Evolutionary conservation across 2,888 invertebrate species (phyloP).

Genomic region (Parelbella ahira): DNA sequence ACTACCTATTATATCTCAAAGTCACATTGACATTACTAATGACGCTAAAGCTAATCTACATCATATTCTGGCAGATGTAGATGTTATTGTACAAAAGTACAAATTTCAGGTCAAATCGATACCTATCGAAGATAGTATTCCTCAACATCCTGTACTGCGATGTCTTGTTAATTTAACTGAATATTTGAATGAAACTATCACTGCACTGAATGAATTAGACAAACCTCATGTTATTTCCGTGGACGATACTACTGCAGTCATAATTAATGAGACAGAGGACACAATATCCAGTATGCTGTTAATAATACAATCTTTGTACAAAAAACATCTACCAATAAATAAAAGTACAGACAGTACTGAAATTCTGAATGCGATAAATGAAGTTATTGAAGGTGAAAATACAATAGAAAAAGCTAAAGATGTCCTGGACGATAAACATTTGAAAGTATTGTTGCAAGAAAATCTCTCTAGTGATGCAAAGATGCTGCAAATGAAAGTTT

Average conservation of each 20-base stretch:
- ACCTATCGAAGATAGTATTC: slow-evolving; percentile 34
- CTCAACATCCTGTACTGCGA: slow-evolving; percentile 56
- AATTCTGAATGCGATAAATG: slow-evolving; percentile 57
- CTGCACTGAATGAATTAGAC: slow-evolving; percentile 44
- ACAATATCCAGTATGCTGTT: slow-evolving; percentile 56
- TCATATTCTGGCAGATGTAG: slow-evolving; percentile 43
- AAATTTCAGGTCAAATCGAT: slow-evolving; percentile 47
- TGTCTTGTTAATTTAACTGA: slow-evolving; percentile 46
- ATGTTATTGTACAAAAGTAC: slow-evolving; percentile 49
- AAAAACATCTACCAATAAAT: slow-evolving; percentile 57
- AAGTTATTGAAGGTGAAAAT: slow-evolving; percentile 54
- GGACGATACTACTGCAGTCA: no score
- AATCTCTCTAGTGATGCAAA: slow-evolving; percentile 82
- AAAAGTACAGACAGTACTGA: slow-evolving; percentile 45
- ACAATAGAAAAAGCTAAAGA: slow-evolving; percentile 69
- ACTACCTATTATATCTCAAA: slow-evolving; percentile 49
- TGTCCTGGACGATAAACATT: slow-evolving; percentile 81
- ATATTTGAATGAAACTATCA: slow-evolving; percentile 46
- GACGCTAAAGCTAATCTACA: slow-evolving; percentile 51
- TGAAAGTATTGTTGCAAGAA: slow-evolving; percentile 83
- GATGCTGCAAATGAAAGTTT: slow-evolving; percentile 75
- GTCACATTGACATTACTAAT: slow-evolving; percentile 52
- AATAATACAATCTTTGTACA: slow-evolving; percentile 59
- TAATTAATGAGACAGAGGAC: slow-evolving; percentile 63
- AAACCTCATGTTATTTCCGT: no score